Evolutionary conservation across 2,888 invertebrate species (phyloP), one percentile per base, ranked within the genome.

Genomic region (Drosophila conformis): DNA sequence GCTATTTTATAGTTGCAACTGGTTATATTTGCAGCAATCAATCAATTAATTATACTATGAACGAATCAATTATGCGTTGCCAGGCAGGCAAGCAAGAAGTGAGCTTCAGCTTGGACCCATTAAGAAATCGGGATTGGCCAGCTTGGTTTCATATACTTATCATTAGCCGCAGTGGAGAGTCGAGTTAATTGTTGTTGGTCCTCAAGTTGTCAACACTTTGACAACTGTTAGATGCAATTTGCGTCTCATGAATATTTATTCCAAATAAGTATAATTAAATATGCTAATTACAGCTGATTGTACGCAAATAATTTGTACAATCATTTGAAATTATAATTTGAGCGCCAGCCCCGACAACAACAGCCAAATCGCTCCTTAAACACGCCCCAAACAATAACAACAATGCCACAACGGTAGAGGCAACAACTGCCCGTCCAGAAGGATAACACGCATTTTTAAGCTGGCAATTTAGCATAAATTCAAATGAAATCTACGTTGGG

Each of bases 231-330:
- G 74, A 75, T 79, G 84, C 76, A 80, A 81, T 84, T 81, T 83
- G 75, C 69, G 73, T 58, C 80, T 86, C 83, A 87, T 87, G 87
- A 87, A 87, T 87, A 87, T 87, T 87, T 87, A 87, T 87, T 80
- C 69, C 56, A 66, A 71, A 84, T 80, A 66, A 71, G 81, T 81
- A 80, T 84, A 87, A 87, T 87, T 87, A 85, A 88, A 87, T 82
- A 87, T 87, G 87, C 85, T 83, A 87, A 87, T 87, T 88, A 85
- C 80, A 78, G 80, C 88, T 87, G 87, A 87, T 87, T 87, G 87
- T 87, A 87, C 78, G 73, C 80, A 82, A 82, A 82, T 82, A 75
- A 82, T 80, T 81, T 81, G 84, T 82, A 87, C 86, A 87, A 87
- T 84, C 85, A 86, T 87, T 87, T 88, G 88, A 88, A 87, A 87